phyloP scores from a whole-genome alignment of 2,113 vertebrate species.

The Sialia sialis region DNA sequence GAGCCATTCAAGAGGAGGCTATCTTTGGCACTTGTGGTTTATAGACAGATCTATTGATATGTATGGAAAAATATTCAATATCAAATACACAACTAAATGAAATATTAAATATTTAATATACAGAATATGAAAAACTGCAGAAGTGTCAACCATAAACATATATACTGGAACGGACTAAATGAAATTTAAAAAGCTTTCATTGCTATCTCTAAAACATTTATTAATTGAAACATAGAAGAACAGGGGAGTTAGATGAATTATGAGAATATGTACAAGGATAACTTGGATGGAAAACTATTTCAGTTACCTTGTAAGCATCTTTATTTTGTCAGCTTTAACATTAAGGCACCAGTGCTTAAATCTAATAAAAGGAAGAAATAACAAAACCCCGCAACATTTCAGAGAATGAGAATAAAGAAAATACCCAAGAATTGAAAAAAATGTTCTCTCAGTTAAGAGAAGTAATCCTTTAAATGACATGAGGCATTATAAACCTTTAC shows the following conservation, averaged over 20 bases:
- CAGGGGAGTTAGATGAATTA: not conserved
- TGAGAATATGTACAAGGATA: not conserved
- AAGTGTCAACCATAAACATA: not conserved
- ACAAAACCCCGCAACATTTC: not conserved
- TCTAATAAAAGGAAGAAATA: not conserved
- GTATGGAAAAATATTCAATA: not conserved
- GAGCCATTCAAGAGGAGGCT: not conserved
- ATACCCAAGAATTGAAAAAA: accelerated
- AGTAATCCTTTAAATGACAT: not conserved
- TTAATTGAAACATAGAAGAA: not conserved
- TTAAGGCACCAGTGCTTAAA: not conserved
- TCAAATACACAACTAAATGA: not conserved
- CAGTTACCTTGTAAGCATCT: not conserved
- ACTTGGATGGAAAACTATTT: not conserved
- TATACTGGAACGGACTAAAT: not conserved
- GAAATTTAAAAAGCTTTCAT: not conserved
- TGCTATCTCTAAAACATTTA: not conserved
- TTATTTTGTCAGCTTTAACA: not conserved
- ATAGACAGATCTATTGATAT: not conserved
- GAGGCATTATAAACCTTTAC: slow-evolving; percentile 3
- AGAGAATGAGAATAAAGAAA: not conserved
- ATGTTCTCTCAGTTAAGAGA: not conserved
- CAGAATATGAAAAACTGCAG: not conserved
- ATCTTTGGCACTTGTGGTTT: not conserved
- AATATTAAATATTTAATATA: not conserved